phyloP scores from a whole-genome alignment of 92 coral and sea anemone genomes.

The Siderastrea radians region DNA sequence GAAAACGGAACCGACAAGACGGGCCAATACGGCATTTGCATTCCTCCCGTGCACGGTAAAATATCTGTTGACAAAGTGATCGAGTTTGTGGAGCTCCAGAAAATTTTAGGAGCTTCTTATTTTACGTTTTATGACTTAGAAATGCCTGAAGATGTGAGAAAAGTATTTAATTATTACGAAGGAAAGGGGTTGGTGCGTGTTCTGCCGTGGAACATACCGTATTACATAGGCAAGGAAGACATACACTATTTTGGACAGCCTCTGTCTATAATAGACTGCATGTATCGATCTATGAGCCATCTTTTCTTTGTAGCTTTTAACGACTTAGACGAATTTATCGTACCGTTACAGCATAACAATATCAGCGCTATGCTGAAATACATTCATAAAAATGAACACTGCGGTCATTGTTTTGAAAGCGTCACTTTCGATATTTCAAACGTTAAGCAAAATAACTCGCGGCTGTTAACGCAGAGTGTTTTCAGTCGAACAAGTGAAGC shows the following conservation, averaged over 20 bases:
- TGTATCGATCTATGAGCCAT: too few relatives aligned
- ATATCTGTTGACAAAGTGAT: too few relatives aligned
- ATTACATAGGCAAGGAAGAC: constrained; percentile 31
- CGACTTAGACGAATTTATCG: too few relatives aligned
- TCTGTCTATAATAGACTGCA: too few relatives aligned
- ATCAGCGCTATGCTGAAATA: constrained; percentile 33
- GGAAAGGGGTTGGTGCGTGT: constrained; percentile 21
- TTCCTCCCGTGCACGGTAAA: too few relatives aligned
- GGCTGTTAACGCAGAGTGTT: background rate
- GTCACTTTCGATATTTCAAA: background rate
- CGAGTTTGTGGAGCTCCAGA: too few relatives aligned
- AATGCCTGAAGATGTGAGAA: constrained; percentile 16
- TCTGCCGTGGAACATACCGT: constrained; percentile 61
- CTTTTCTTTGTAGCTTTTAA: too few relatives aligned
- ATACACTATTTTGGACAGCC: constrained; percentile 27
- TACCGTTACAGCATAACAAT: constrained; percentile 3
- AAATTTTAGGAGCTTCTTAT: constrained; percentile 46
- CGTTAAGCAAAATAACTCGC: background rate
- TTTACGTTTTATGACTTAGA: constrained; percentile 62
- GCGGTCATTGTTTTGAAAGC: too few relatives aligned
- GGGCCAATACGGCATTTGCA: background rate
- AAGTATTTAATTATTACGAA: constrained; percentile 11
- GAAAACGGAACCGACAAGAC: background rate
- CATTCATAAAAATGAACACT: constrained; percentile 14
- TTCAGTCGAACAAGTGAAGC: too few relatives aligned